Evolutionary conservation across 2,888 invertebrate species (phyloP), one percentile per base, ranked within the genome.

Genomic region (Ganaspis brasiliensis): DNA sequence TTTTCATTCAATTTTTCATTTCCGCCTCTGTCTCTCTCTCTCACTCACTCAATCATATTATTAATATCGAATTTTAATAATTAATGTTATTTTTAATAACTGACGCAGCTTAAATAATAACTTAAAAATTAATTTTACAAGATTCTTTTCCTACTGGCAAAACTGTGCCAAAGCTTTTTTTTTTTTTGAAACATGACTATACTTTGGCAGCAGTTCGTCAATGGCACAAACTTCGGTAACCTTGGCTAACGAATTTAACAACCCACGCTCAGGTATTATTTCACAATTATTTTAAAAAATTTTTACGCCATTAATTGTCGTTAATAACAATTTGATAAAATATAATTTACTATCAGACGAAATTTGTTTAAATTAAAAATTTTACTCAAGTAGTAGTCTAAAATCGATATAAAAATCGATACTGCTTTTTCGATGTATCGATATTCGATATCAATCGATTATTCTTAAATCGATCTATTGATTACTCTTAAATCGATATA

Each of bases 221-320:
- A 87, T 89, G 86, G 87, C 87, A 89, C 87, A 84, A 84, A 82
- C 80, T 79, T 84, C 85, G 86, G 85, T 86, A 85, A 85, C 83
- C 79, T 84, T 72, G 59, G 73, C 57, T 73, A 75, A 74, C 49
- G 71, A 67, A 67, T 4, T 24, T 14, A 19, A 14, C n/a, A 45
- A 45, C 26, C 67, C 24, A 45, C 61, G 6, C 1, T 45, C 6
- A 67, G 63, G 37, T 16, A 63, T 37, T 37, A 9, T 9, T 37
- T 19, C 9, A 21, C 40, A 14, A 0, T 35, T 67, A 21, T 31
- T 31, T 31, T 4, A 31, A 4, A 4, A 2, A 31, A 31, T 31
- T 31, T 31, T 31, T 31, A 31, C 31, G 31, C 31, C 31, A 31
- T 31, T 31, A 4, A 31, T 31, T 31, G 31, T 31, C n/a, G 21